phyloP scores from a whole-genome alignment of 2,113 vertebrate species.

The Diphyllodes magnificus region DNA sequence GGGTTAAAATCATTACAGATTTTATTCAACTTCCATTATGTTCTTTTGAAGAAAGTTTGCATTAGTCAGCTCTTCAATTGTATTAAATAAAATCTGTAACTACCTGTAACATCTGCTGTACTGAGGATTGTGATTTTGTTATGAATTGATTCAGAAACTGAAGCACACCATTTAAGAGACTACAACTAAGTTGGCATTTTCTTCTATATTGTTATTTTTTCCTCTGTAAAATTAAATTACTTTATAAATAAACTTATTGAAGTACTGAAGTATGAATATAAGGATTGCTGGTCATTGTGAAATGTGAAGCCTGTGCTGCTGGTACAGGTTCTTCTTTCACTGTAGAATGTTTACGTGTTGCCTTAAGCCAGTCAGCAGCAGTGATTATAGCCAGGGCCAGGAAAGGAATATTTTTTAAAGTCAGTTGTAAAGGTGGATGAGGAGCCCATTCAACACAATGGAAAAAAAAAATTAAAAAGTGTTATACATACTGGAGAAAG shows the following conservation, averaged over 20 bases:
- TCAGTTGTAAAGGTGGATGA: not conserved
- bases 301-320: not conserved
- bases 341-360: not conserved
- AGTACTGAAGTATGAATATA: not conserved
- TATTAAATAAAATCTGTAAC: slow-evolving; percentile 4
- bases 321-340: not conserved
- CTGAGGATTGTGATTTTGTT: not conserved
- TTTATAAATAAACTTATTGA: slow-evolving; percentile 52
- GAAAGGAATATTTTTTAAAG: not conserved
- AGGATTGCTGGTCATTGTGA: not conserved
- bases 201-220: slow-evolving; percentile 7
- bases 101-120: not conserved
- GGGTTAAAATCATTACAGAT: not conserved
- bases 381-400: not conserved
- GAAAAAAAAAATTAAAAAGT: not conserved
- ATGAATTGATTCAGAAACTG: not conserved
- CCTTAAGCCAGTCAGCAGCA: not conserved
- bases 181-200: not conserved
- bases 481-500: not conserved
- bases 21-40: not conserved
- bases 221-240: slow-evolving; percentile 26
- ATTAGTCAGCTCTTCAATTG: not conserved
- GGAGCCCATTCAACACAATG: not conserved
- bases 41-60: not conserved
- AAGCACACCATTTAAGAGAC: slow-evolving; percentile 10